A percentile compares a stretch with the other conserved stretches of the same genome.
phyloP scores from a whole-genome alignment of 1,140 invertebrate species.

The Coptotermes formosanus region DNA sequence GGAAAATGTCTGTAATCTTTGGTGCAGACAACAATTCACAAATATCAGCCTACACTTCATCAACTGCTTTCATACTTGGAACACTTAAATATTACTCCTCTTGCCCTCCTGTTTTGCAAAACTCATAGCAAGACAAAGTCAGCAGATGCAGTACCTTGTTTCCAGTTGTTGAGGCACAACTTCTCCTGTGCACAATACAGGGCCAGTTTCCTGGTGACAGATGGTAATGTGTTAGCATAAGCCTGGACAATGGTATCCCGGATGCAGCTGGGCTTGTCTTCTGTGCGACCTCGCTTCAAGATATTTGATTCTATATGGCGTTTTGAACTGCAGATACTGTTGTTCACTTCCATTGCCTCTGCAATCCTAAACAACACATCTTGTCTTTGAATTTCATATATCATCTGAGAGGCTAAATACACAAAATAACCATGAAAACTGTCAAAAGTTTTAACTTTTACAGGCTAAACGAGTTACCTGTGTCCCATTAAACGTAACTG shows the following conservation, averaged over 20 bases:
- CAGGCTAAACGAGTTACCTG: too few species aligned
- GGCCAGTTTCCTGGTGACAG: conserved; percentile 34
- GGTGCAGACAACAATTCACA: too few species aligned
- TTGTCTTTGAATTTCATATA: too few species aligned
- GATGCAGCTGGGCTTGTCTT: not conserved
- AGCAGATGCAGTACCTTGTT: conserved; percentile 26
- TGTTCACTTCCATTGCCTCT: conserved; percentile 9
- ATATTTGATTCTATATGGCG: not conserved
- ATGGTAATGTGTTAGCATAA: conserved; percentile 34
- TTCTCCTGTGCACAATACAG: conserved; percentile 33
- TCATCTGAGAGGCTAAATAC: too few species aligned
- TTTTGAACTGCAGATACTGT: not conserved
- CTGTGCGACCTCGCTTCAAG: not conserved
- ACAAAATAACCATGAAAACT: too few species aligned
- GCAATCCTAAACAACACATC: not conserved
- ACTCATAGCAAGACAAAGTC: not conserved
- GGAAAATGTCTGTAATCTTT: too few species aligned
- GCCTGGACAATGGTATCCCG: conserved; percentile 33
- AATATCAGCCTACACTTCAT: too few species aligned
- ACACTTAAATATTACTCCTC: too few species aligned
- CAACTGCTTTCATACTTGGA: too few species aligned
- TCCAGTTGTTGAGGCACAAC: conserved; percentile 8
- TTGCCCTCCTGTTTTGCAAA: too few species aligned
- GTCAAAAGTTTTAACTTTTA: too few species aligned
- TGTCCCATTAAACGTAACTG: too few species aligned